Evolutionary conservation across 2,113 vertebrate genomes (phyloP).

Genomic region (Macquaria australasica): DNA sequence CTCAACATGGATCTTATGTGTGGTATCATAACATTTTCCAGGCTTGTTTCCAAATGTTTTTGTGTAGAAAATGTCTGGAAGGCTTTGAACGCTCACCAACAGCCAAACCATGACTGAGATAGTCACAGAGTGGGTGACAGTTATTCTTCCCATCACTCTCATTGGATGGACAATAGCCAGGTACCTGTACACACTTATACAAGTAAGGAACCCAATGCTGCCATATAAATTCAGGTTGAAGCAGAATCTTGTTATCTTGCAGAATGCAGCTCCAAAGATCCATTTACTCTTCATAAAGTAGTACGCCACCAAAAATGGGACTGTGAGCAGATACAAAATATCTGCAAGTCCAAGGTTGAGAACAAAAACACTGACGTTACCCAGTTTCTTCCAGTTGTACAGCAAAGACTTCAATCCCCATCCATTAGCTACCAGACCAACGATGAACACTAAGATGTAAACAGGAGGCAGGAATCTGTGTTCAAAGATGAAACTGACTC

Average conservation of each 20-base stretch:
- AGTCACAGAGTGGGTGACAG: neutral
- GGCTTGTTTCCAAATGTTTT: neutral
- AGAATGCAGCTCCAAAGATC: slow-evolving; percentile 85
- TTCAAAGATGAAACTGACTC: neutral
- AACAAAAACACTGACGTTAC: no score
- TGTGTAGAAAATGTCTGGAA: slow-evolving; percentile 80
- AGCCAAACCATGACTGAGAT: slow-evolving; percentile 78
- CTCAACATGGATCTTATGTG: neutral
- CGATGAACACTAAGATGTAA: no score
- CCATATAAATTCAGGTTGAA: slow-evolving; percentile 90
- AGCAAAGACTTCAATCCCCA: no score
- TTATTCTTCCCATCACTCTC: slow-evolving; percentile 80
- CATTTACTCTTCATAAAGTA: slow-evolving; percentile 71
- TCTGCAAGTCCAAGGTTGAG: slow-evolving; percentile 81
- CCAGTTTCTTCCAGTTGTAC: no score
- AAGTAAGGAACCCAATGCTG: slow-evolving; percentile 89
- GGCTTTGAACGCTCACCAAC: slow-evolving; percentile 79
- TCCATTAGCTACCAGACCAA: no score
- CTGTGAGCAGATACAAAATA: slow-evolving; percentile 84
- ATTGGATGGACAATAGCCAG: slow-evolving; percentile 87
- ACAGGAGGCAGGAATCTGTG: no score
- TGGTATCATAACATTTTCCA: slow-evolving; percentile 76
- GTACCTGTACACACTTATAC: slow-evolving; percentile 89
- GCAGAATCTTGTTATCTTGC: slow-evolving; percentile 82
- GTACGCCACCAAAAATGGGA: slow-evolving; percentile 87